These are phyloP conservation scores for Promerops cafer DNA, from an alignment of 2,113 vertebrate genomes.

Conservation along the genomic window DNA sequence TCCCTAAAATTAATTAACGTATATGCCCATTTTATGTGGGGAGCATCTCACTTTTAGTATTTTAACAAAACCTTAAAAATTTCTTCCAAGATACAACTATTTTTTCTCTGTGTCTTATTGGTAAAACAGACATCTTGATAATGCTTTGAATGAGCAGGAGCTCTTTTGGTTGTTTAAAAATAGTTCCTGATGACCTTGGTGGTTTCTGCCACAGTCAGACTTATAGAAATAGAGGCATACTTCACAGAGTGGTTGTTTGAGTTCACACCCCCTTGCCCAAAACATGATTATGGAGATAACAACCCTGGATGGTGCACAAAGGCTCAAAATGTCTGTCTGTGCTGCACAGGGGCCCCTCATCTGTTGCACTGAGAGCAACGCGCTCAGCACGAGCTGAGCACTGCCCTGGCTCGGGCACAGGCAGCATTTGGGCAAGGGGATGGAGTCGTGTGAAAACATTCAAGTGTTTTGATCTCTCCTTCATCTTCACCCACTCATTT, in stretches of 20 bases:
- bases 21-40: not conserved
- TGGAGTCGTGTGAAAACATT: rapidly evolving
- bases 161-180: not conserved
- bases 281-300: rapidly evolving
- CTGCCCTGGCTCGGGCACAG: rapidly evolving
- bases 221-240: not conserved
- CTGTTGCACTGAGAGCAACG: rapidly evolving
- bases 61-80: not conserved
- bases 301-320: not conserved
- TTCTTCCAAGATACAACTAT: not conserved
- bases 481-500: not conserved
- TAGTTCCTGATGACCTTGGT: not conserved
- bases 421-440: rapidly evolving
- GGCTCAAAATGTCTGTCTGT: not conserved
- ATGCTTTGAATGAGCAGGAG: not conserved
- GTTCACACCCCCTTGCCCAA: not conserved
- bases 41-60: not conserved
- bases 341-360: not conserved
- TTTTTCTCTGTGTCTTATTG: not conserved
- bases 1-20: not conserved
- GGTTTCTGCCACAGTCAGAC: not conserved
- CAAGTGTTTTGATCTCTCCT: not conserved
- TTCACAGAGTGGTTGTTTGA: not conserved
- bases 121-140: not conserved
- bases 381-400: rapidly evolving